These are phyloP conservation scores for Laupala kohalensis DNA, from an alignment of 1,140 invertebrate species.

Conservation along the genomic window DNA sequence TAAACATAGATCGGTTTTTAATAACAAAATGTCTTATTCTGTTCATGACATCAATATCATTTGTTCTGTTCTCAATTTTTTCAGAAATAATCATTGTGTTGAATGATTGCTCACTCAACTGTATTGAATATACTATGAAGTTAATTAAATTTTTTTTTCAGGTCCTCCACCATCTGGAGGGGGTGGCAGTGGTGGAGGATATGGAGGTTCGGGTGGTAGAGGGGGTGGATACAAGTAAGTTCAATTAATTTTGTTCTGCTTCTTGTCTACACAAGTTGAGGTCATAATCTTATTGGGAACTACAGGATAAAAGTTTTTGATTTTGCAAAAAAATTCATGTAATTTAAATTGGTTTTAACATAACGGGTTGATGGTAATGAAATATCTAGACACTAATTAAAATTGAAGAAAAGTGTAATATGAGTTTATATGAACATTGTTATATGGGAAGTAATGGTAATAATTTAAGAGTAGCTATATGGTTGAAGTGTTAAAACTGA, in stretches of 20 bases:
- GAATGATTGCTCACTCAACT: too few species aligned
- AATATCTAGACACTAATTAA: background rate
- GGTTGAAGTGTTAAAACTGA: background rate
- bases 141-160: background rate
- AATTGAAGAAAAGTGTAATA: background rate
- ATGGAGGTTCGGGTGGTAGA: constrained; percentile 8
- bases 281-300: too few species aligned
- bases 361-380: background rate
- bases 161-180: background rate
- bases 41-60: too few species aligned
- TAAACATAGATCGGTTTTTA: too few species aligned
- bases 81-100: too few species aligned
- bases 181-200: constrained; percentile 3
- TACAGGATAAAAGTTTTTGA: too few species aligned
- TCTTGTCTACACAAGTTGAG: too few species aligned
- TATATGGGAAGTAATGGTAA: too few species aligned
- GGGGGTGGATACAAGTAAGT: constrained; percentile 10
- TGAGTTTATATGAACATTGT: too few species aligned
- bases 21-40: too few species aligned
- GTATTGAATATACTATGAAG: too few species aligned
- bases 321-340: background rate
- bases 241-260: background rate
- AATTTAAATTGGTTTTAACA: background rate
- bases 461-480: background rate
- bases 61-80: too few species aligned